Evolutionary conservation across 2,113 vertebrate genomes (phyloP), one percentile per base, ranked within the genome.

Genomic region (Mungos mungo): DNA sequence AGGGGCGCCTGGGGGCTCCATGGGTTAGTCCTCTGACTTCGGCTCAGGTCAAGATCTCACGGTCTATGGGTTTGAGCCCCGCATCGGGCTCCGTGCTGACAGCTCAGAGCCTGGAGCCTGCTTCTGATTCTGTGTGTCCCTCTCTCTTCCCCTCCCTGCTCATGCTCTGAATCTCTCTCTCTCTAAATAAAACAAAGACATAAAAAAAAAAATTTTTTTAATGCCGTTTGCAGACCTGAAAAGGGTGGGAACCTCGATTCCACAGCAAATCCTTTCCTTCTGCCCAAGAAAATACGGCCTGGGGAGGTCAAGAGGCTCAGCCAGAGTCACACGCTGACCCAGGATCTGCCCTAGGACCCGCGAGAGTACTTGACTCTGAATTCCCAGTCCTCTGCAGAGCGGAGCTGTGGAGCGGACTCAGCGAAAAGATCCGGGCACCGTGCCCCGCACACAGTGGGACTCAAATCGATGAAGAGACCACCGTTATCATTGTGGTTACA

Each of bases 401-500:
- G 14, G 69, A 29, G 2, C 3, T 11, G 7, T 5, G 7, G 45
- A 18, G 47, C n/a, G 54, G 47, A n/a, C 10, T 33, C 11, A 5
- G 3, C 1, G n/a, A 47, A 21, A 66, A 50, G 16, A 16, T 5
- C 8, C 0, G 7, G 85, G 68, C 69, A 27, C 0, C 0, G 31
- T 3, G 8, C 71, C 82, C 27, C 1, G 4, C 71, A 27, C 16
- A 0, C 0, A 31, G 31, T 5, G 25, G 47, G 35, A 2, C 69
- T 68, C 33, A 1, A 0, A 12, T 7, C 76, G 80, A 21, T 0
- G 2, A 14, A 25, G 66, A 4, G 23, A 0, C 9, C 14, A 1
- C 6, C 45, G 0, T 8, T 2, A 2, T 1, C 45, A 2, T 18
- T 25, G 1, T 21, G 9, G 1, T 10, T 15, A 4, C 8, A 0